Conservation (phyloP, 2,888 invertebrate genomes). For the Volucella zonaria region DNA sequence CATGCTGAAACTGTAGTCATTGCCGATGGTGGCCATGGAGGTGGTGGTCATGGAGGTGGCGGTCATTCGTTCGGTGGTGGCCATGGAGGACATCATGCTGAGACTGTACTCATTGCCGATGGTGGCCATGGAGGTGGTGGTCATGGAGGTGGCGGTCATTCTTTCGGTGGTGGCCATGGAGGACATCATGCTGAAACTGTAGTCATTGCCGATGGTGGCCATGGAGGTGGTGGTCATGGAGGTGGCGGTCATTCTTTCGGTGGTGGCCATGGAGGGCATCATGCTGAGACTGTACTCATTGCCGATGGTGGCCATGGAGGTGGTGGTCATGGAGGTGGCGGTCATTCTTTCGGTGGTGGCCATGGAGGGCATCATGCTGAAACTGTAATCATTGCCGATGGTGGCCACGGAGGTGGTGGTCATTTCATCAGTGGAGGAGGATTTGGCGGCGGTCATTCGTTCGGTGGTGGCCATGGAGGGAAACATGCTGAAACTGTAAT, state of each 20-base stretch:
- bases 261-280: constrained; percentile 3
- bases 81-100: neutral
- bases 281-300: no score
- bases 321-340: neutral
- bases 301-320: no score
- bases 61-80: constrained; percentile 23
- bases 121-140: constrained; percentile 20
- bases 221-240: constrained; percentile 12
- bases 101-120: neutral
- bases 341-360: constrained; percentile 23
- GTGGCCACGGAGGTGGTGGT: constrained; percentile 12
- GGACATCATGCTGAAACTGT: constrained; percentile 23
- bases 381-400: constrained; percentile 52
- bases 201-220: constrained; percentile 10
- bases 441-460: constrained; percentile 27
- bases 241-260: no score
- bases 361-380: constrained; percentile 53
- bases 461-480: constrained; percentile 49
- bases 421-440: neutral
- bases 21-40: constrained; percentile 48
- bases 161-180: constrained; percentile 47
- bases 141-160: constrained; percentile 32
- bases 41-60: constrained; percentile 64
- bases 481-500: constrained; percentile 57
- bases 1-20: constrained; percentile 58